phyloP scores from a whole-genome alignment of 2,113 vertebrate species.

The Typhlomys cinereus region DNA sequence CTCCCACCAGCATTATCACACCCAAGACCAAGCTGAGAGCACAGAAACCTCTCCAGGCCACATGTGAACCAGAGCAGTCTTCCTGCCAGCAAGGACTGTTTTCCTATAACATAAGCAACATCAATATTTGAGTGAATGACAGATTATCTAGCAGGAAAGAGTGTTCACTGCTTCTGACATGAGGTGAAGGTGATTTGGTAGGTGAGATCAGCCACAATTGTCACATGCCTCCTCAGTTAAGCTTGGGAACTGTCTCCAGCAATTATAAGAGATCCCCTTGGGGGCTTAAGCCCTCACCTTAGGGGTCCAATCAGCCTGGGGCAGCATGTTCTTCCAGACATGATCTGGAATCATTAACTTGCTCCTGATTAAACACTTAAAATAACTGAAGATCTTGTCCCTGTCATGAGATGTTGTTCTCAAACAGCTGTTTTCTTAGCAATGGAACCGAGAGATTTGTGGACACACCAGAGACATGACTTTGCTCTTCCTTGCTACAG shows the following conservation, averaged over 20 bases:
- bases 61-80: not conserved
- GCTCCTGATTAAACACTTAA: not conserved
- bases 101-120: not conserved
- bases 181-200: not conserved
- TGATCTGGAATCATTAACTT: not conserved
- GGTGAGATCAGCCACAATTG: not conserved
- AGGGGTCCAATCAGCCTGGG: too few relatives aligned
- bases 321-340: not conserved
- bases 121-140: not conserved
- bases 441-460: not conserved
- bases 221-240: not conserved
- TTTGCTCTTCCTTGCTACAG: not conserved
- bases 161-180: not conserved
- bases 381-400: not conserved
- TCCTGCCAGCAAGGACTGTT: not conserved
- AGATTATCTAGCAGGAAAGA: not conserved
- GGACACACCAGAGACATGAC: not conserved
- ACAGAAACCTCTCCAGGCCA: not conserved
- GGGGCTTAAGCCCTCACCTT: not conserved
- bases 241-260: not conserved
- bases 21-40: accelerated
- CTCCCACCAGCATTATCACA: too few relatives aligned
- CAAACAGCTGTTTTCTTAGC: not conserved
- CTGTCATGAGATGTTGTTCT: not conserved
- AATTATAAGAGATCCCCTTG: not conserved